Percentiles rank a stretch among this genome's conserved stretches.
These are phyloP conservation scores for Drosophila kurseongensis DNA, from an alignment of 1,140 invertebrate genomes.

Conservation along the genomic window DNA sequence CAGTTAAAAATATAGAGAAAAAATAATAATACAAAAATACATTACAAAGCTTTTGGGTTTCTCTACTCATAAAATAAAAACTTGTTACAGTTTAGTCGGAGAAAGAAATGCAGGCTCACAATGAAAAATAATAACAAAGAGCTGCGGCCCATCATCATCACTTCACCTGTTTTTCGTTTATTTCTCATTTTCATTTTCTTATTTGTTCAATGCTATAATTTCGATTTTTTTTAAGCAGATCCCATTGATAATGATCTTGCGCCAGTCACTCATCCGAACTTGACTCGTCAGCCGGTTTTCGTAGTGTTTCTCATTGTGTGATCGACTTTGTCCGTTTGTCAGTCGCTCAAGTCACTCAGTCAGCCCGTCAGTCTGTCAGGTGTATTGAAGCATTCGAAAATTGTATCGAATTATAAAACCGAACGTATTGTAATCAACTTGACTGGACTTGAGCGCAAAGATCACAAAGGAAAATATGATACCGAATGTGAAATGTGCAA, in stretches of 20 bases:
- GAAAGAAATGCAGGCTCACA: slow-evolving; percentile 16
- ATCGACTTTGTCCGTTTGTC: slow-evolving; percentile 28
- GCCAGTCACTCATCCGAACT: slow-evolving; percentile 59
- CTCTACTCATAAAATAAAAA: slow-evolving; percentile 34
- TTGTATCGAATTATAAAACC: slow-evolving; percentile 50
- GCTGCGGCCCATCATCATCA: slow-evolving; percentile 47
- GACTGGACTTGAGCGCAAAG: slow-evolving; percentile 22
- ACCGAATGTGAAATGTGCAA: slow-evolving; percentile 13
- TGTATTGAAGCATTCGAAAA: slow-evolving; percentile 62
- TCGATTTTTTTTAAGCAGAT: slow-evolving; percentile 53
- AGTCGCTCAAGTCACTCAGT: slow-evolving; percentile 9
- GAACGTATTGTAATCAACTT: slow-evolving; percentile 38
- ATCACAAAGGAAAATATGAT: slow-evolving; percentile 18
- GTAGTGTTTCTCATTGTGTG: slow-evolving; percentile 29
- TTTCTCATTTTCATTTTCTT: slow-evolving; percentile 25
- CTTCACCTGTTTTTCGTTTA: slow-evolving; percentile 57
- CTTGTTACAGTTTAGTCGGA: slow-evolving; percentile 43
- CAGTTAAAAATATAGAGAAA: slow-evolving; percentile 36
- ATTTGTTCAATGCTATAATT: slow-evolving; percentile 60
- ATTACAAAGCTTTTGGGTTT: slow-evolving; percentile 35
- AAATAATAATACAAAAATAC: slow-evolving; percentile 31
- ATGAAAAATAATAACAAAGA: slow-evolving; percentile 48
- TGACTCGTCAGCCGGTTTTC: slow-evolving; percentile 44
- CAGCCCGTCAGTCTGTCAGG: slow-evolving; percentile 35
- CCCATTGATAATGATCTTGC: slow-evolving; percentile 60